Evolutionary conservation across 2,113 vertebrate genomes (phyloP).

Genomic region (Odontophorus gujanensis): DNA sequence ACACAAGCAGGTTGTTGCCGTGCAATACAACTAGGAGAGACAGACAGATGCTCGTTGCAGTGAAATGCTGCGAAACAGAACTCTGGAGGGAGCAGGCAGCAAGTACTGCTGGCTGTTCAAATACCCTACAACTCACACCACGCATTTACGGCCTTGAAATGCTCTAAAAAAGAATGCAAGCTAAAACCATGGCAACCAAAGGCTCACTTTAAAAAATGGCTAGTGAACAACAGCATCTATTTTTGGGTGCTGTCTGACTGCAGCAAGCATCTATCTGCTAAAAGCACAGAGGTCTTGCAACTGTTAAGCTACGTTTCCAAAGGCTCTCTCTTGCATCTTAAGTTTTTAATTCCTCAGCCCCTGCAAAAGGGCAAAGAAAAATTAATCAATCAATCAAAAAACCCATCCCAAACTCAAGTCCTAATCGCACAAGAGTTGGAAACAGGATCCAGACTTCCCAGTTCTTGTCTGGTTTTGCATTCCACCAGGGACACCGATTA

Average conservation of each 20-base stretch:
- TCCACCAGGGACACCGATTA: not conserved
- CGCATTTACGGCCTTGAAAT: not conserved
- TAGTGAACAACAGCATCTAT: conserved; percentile 12
- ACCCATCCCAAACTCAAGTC: not conserved
- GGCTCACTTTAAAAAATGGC: not conserved
- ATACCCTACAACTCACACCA: not conserved
- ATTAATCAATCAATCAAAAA: not conserved
- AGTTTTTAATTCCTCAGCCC: not conserved
- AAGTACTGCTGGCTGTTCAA: accelerated
- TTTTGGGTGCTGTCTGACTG: not conserved
- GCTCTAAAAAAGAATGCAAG: not conserved
- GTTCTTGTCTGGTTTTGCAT: not conserved
- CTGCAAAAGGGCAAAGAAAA: not conserved
- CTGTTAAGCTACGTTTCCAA: not conserved
- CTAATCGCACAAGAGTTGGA: not conserved
- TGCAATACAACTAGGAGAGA: conserved; percentile 88
- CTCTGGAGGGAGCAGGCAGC: not conserved
- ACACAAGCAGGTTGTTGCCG: conserved; percentile 96
- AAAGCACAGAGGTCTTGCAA: not conserved
- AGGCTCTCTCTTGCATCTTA: not conserved
- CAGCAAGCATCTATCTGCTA: not conserved
- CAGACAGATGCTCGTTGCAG: not conserved
- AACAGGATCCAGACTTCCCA: not conserved
- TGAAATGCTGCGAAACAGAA: accelerated
- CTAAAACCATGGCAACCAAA: conserved; percentile 47